Conservation (phyloP, 2,888 invertebrate species). For the Pandemis cinnamomeana region DNA sequence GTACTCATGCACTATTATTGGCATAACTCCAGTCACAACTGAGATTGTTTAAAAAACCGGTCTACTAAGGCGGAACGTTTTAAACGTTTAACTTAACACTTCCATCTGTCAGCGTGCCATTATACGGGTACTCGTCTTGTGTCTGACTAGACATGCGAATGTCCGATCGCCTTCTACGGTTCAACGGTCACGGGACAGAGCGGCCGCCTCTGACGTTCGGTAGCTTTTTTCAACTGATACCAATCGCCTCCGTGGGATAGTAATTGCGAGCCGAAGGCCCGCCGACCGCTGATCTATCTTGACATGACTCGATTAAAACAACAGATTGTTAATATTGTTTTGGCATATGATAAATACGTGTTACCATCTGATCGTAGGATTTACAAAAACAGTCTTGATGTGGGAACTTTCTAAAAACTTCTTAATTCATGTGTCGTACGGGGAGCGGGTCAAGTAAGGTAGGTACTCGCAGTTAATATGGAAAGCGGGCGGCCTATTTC, state of each 20-base stretch:
- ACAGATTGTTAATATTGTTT: slow-evolving; percentile 72
- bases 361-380: slow-evolving; percentile 46
- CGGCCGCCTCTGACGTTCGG: slow-evolving; percentile 53
- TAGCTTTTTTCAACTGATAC: slow-evolving; percentile 62
- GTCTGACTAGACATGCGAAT: slow-evolving; percentile 48
- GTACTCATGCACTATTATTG: not conserved
- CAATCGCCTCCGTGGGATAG: slow-evolving; percentile 65
- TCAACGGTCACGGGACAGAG: slow-evolving; percentile 66
- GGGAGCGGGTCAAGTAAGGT: slow-evolving; percentile 53
- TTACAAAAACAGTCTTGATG: slow-evolving; percentile 37
- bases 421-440: slow-evolving; percentile 66
- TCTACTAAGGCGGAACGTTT: slow-evolving; percentile 6
- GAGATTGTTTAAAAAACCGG: not conserved
- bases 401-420: slow-evolving; percentile 55
- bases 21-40: not conserved
- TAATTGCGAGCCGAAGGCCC: slow-evolving; percentile 46
- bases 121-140: slow-evolving; percentile 53
- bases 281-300: slow-evolving; percentile 31
- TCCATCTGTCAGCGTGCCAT: slow-evolving; percentile 28
- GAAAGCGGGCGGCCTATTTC: slow-evolving; percentile 62
- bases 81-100: slow-evolving; percentile 41
- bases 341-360: slow-evolving; percentile 66
- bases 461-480: slow-evolving; percentile 65
- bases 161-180: slow-evolving; percentile 59
- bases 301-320: slow-evolving; percentile 74